A percentile compares a stretch with the other conserved stretches of the same genome.
Evolutionary conservation across 2,797 vertebrate species (phyloP).

Genomic region (Phaenicophaeus curvirostris): DNA sequence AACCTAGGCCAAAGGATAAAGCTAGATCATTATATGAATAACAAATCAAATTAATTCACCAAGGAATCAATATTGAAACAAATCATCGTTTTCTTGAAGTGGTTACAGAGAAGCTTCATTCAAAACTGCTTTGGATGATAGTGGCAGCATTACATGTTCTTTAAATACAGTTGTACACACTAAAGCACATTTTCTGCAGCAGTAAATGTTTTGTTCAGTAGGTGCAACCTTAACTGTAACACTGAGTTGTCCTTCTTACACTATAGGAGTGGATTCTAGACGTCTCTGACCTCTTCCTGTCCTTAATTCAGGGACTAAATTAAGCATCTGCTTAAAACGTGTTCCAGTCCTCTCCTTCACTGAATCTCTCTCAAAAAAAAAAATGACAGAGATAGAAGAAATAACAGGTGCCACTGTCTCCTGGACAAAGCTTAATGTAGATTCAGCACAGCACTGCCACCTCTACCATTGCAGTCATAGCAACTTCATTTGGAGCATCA

Average conservation of each 20-base stretch:
- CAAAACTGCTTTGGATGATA: neutral
- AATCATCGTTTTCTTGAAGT: neutral
- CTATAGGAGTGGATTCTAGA: neutral
- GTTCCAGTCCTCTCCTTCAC: neutral
- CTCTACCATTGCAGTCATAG: neutral
- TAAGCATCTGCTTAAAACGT: neutral
- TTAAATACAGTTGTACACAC: neutral
- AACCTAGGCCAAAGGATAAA: neutral
- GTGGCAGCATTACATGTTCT: neutral
- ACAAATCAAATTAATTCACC: neutral
- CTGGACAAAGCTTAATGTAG: neutral
- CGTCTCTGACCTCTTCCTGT: neutral
- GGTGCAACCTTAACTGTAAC: neutral
- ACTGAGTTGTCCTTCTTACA: neutral
- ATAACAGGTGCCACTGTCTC: neutral
- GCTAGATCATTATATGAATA: neutral
- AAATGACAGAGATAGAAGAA: neutral
- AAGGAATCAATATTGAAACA: neutral
- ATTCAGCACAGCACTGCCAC: neutral
- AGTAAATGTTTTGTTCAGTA: neutral
- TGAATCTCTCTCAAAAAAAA: neutral
- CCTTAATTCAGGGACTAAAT: neutral
- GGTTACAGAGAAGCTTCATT: neutral
- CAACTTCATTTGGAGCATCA: neutral
- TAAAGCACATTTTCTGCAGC: neutral